Percentiles rank a stretch among this genome's conserved stretches.
Evolutionary conservation across 2,797 vertebrate species (phyloP).

Genomic region (Heliangelus exortis): DNA sequence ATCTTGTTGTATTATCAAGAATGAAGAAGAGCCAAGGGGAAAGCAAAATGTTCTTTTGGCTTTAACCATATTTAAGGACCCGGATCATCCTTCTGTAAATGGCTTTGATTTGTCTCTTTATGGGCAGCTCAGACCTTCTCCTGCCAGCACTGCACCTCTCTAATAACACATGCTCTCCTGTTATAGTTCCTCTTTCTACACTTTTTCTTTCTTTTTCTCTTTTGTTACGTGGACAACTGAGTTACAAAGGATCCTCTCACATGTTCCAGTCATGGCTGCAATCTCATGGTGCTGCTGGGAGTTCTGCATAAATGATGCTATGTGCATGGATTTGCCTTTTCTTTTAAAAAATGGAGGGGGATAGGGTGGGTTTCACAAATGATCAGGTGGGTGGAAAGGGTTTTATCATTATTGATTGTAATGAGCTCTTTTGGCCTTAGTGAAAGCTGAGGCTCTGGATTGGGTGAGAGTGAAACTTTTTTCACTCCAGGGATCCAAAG

Average conservation of each 20-base stretch:
- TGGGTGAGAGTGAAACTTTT: not conserved
- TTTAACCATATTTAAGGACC: not conserved
- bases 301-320: rapidly evolving
- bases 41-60: not conserved
- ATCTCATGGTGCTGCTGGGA: not conserved
- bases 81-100: not conserved
- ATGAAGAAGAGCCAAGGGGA: not conserved
- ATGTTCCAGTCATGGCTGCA: not conserved
- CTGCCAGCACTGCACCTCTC: not conserved
- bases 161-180: not conserved
- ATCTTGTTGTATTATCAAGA: not conserved
- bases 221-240: not conserved
- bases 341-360: not conserved
- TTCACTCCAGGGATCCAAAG: not conserved
- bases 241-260: not conserved
- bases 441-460: not conserved
- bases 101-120: not conserved
- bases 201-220: not conserved
- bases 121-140: not conserved
- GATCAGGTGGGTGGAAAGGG: not conserved
- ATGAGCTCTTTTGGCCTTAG: not conserved
- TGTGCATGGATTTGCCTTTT: not conserved
- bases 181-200: not conserved
- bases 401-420: not conserved
- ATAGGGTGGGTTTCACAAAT: not conserved